Evolutionary conservation across 2,888 invertebrate species (phyloP), one percentile per base, ranked within the genome.

Genomic region (Hanleya hanleyi): DNA sequence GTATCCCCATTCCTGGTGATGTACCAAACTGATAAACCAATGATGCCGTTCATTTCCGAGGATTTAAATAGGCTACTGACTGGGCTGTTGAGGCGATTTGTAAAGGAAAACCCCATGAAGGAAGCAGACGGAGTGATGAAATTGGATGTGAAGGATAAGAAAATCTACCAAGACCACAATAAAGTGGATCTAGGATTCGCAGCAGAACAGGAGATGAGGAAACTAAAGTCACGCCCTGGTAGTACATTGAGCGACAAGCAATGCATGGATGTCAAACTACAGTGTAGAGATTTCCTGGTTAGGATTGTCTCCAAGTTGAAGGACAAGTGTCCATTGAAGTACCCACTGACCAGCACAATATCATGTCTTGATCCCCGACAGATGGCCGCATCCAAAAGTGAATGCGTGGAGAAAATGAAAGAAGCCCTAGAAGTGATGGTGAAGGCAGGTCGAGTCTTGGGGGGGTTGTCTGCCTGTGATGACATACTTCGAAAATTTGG

Each of bases 1-100:
- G 6, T 68, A 6, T 15, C 35, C 18, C n/a, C n/a, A n/a, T n/a
- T n/a, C n/a, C n/a, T n/a, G n/a, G n/a, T n/a, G n/a, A n/a, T n/a
- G n/a, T 68, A 68, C 22, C 68, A 68, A 51, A 18, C 29, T 9
- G 50, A 50, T 37, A 51, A 49, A 47, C 68, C 68, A 12, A 50
- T 68, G 68, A n/a, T 50, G 4, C 68, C 68, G 4, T 50, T 50
- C 18, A 12, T 68, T 6, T 33, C 29, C n/a, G 29, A 47, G 4
- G 51, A 68, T 26, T n/a, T 68, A 26, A 29, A 26, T 15, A 33
- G 18, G 7, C n/a, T 57, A 57, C 1, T 22, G 2, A 15, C 29
- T 29, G 4, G 15, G 4, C 15, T 57, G 26, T 2, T 9, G 9
- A 4, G 57, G 26, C 29, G 22, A 29, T 57, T 7, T 15, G 9